These are phyloP conservation scores for Tympanuchus pallidicinctus DNA, from an alignment of 2,113 vertebrate species.

Conservation along the genomic window DNA sequence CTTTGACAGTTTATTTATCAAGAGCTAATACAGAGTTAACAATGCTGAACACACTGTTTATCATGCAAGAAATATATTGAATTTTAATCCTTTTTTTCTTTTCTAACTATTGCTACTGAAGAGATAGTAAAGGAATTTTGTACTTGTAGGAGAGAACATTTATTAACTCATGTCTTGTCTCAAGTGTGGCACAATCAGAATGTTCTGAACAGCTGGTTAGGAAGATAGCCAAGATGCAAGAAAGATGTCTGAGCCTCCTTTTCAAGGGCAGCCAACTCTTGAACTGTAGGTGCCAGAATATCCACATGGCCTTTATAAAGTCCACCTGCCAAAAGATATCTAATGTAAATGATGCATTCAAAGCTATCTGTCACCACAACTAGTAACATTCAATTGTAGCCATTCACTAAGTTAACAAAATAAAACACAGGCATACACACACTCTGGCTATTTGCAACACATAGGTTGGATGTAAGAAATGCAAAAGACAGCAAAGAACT, in stretches of 20 bases:
- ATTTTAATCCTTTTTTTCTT: not conserved
- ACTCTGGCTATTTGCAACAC: not conserved
- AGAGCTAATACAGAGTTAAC: slow-evolving; percentile 25
- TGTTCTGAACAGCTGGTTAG: slow-evolving; percentile 94
- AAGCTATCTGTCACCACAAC: slow-evolving; percentile 16
- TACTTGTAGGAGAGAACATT: slow-evolving; percentile 35
- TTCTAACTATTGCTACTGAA: slow-evolving; percentile 53
- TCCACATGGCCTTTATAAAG: slow-evolving; percentile 96
- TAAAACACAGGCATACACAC: not conserved
- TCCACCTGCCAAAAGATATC: slow-evolving; percentile 82
- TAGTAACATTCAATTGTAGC: not conserved
- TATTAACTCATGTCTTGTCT: slow-evolving; percentile 44
- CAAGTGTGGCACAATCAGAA: slow-evolving; percentile 80
- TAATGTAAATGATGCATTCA: not conserved
- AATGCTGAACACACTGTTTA: not conserved
- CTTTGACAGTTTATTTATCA: slow-evolving; percentile 60
- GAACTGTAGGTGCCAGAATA: slow-evolving; percentile 92
- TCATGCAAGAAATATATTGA: slow-evolving; percentile 39
- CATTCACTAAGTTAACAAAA: not conserved
- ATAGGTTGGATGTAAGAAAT: not conserved
- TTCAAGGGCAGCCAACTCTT: slow-evolving; percentile 92
- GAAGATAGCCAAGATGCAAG: slow-evolving; percentile 94
- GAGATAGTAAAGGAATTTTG: slow-evolving; percentile 3
- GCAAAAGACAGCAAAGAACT: not conserved
- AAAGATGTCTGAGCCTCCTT: slow-evolving; percentile 98